phyloP scores from a whole-genome alignment of 2,797 vertebrate genomes.

The Myripristis murdjan region DNA sequence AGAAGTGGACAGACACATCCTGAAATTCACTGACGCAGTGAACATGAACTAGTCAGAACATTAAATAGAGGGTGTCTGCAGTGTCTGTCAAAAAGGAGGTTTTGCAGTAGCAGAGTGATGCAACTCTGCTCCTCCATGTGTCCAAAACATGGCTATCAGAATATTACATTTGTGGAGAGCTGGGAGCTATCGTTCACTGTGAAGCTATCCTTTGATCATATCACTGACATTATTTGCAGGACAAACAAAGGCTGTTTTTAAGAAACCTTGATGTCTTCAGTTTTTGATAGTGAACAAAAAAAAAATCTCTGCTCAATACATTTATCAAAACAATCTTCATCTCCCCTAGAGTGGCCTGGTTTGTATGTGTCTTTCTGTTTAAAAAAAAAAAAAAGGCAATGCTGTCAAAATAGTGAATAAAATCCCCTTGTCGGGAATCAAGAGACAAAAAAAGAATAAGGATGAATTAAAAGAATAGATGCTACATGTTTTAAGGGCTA shows the following conservation, averaged over 20 bases:
- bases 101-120: not conserved
- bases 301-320: too few species aligned
- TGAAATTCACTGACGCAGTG: not conserved
- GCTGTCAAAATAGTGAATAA: slow-evolving; percentile 3
- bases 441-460: too few species aligned
- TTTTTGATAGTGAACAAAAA: too few species aligned
- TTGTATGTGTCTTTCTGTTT: slow-evolving; percentile 26
- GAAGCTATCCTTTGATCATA: not conserved
- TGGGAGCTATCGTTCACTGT: not conserved
- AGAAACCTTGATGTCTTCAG: not conserved
- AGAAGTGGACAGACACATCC: slow-evolving; percentile 9
- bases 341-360: slow-evolving; percentile 2
- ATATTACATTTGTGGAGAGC: not conserved
- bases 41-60: not conserved
- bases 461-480: too few species aligned
- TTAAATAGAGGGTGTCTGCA: not conserved
- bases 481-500: too few species aligned
- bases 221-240: not conserved
- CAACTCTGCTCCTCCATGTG: too few species aligned
- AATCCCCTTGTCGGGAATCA: not conserved
- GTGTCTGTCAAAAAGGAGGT: not conserved
- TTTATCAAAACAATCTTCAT: too few species aligned
- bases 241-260: not conserved
- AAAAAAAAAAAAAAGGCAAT: slow-evolving; percentile 6
- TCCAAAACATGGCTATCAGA: not conserved